Evolutionary conservation across 2,888 invertebrate genomes (phyloP).

Genomic region (Notodonta dromedarius): DNA sequence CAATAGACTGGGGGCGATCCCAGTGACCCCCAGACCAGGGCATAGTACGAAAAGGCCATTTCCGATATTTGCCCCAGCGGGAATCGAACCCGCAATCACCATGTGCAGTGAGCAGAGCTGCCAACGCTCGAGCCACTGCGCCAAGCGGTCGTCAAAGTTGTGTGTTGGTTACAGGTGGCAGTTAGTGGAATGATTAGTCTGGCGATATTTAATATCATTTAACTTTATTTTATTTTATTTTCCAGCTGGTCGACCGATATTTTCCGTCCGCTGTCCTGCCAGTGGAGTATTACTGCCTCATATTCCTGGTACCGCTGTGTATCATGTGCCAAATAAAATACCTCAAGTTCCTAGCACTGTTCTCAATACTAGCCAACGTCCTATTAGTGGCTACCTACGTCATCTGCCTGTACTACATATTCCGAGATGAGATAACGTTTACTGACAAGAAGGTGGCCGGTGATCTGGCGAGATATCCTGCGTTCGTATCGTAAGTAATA

Average conservation of each 20-base stretch:
- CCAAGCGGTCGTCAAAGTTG: too few species aligned
- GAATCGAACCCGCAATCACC: too few species aligned
- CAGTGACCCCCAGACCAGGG: too few species aligned
- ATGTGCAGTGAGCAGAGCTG: too few species aligned
- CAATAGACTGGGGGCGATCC: too few species aligned
- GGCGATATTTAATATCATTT: too few species aligned
- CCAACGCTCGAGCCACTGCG: too few species aligned
- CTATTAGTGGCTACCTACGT: slow-evolving; percentile 90
- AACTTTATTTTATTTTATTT: slow-evolving; percentile 29
- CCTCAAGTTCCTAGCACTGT: slow-evolving; percentile 93
- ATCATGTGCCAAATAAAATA: slow-evolving; percentile 85
- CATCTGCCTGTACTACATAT: slow-evolving; percentile 94
- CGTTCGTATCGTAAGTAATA: slow-evolving; percentile 89
- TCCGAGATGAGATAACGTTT: slow-evolving; percentile 78
- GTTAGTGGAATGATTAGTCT: too few species aligned
- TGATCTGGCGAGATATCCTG: slow-evolving; percentile 87
- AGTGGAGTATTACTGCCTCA: slow-evolving; percentile 75
- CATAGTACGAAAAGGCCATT: too few species aligned
- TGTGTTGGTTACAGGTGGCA: too few species aligned
- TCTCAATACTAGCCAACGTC: slow-evolving; percentile 94
- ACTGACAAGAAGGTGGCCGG: slow-evolving; percentile 82
- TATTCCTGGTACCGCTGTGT: slow-evolving; percentile 66
- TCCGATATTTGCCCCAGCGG: too few species aligned
- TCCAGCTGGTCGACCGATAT: slow-evolving; percentile 74
- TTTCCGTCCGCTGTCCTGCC: slow-evolving; percentile 56